Evolutionary conservation across 2,888 invertebrate genomes (phyloP).

Genomic region (Lasioglossum leucozonium): DNA sequence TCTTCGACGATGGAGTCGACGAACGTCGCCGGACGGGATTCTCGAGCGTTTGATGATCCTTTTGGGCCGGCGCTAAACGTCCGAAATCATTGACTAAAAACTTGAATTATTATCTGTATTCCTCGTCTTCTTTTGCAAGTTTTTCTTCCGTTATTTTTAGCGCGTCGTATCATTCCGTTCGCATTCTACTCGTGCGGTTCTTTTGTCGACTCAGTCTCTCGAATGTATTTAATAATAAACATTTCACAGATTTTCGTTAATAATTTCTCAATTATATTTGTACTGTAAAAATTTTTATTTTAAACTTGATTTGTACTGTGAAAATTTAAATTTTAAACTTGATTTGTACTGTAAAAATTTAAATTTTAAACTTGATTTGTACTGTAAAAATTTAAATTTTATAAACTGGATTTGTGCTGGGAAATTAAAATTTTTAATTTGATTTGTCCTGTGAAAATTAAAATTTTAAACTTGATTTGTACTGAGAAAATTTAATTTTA

Average conservation of each 20-base stretch:
- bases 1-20: neutral
- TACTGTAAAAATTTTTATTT: no score
- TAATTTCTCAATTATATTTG: no score
- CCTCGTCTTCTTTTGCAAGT: neutral
- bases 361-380: no score
- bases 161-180: neutral
- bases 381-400: no score
- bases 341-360: no score
- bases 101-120: neutral
- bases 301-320: no score
- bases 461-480: no score
- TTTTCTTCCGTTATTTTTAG: neutral
- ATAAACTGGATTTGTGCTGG: no score
- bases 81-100: neutral
- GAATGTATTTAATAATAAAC: neutral
- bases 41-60: neutral
- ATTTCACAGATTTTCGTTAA: neutral
- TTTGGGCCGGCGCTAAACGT: neutral
- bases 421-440: no score
- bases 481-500: no score
- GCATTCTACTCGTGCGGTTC: neutral
- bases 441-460: no score
- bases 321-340: no score
- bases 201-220: neutral
- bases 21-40: conserved; percentile 2